Evolutionary conservation across 2,113 vertebrate genomes (phyloP).

Genomic region (Lamprotornis superbus): DNA sequence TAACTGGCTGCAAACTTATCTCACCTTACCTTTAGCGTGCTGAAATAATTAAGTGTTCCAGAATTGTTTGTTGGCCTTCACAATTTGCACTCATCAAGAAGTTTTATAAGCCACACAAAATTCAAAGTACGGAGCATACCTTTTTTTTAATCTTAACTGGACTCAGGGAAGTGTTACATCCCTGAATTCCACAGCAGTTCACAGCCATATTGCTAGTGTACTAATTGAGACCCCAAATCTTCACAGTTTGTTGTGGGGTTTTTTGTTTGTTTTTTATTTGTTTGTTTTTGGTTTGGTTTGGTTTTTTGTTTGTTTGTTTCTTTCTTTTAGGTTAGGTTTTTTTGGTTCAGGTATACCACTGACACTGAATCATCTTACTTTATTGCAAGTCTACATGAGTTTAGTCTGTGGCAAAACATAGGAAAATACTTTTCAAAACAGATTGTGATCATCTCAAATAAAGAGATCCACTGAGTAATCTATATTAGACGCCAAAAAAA

Average conservation of each 20-base stretch:
- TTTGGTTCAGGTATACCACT: not conserved
- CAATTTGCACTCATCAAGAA: not conserved
- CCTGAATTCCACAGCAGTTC: not conserved
- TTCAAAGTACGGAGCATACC: fast-evolving
- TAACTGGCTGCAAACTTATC: not conserved
- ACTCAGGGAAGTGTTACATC: not conserved
- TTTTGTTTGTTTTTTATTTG: too few species aligned
- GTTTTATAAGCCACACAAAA: not conserved
- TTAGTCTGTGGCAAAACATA: not conserved
- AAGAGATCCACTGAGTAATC: not conserved
- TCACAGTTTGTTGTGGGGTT: not conserved
- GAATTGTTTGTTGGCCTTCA: not conserved
- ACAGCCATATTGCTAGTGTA: not conserved
- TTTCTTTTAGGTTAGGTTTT: not conserved
- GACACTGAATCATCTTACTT: not conserved
- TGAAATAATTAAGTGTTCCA: not conserved
- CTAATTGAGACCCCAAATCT: not conserved
- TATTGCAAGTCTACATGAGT: not conserved
- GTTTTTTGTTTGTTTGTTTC: not conserved
- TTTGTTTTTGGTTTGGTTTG: too few species aligned
- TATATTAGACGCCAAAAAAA: not conserved
- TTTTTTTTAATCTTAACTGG: not conserved
- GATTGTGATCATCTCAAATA: not conserved
- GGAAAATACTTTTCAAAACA: not conserved
- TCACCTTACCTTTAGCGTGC: not conserved